Evolutionary conservation across 2,888 invertebrate genomes (phyloP), one percentile per base, ranked within the genome.

Genomic region (Oithona nana): DNA sequence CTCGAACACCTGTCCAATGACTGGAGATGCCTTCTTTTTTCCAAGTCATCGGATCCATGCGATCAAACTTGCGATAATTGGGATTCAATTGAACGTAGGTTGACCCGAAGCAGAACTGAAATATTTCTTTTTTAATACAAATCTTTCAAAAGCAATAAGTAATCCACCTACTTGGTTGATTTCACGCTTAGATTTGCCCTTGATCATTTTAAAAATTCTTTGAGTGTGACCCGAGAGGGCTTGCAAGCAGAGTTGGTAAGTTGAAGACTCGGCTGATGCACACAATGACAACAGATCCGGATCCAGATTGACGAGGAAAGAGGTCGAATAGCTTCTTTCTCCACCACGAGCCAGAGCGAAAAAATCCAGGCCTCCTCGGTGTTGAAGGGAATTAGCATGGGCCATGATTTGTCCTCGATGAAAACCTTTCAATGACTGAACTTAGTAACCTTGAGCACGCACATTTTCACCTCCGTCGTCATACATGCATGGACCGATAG

Each of bases 41-140:
- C 62, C 62, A 62, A 28, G 62, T 62, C 62, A 55, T 39, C 1
- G 62, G 62, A 11, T 62, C 62, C 62, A 62, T 62, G 26, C 54
- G 62, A n/a, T 62, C 62, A 16, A 62, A 56, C 28, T 50, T 48
- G 24, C 49, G 39, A 16, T 50, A 50, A 4, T 48, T 50, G 6
- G 59, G 50, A 26, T 59, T 59, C 20, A 59, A 11, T n/a, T 28
- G 28, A 16, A 59, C 28, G 29, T 48, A 59, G n/a, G 59, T 59
- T 16, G 59, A 48, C 2, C 59, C 59, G n/a, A 59, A 59, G 49
- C 59, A 59, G 28, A 59, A 59, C 26, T 39, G 16, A 39, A 39
- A 11, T 16, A 39, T 11, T 11, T 39, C 16, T 6, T 39, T 39
- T 11, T 39, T 39, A 39, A 11, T n/a, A n/a, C n/a, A n/a, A n/a